Base-by-base conservation (phyloP, 2,797 vertebrate genomes). In the Etheostoma nigrum region DNA sequence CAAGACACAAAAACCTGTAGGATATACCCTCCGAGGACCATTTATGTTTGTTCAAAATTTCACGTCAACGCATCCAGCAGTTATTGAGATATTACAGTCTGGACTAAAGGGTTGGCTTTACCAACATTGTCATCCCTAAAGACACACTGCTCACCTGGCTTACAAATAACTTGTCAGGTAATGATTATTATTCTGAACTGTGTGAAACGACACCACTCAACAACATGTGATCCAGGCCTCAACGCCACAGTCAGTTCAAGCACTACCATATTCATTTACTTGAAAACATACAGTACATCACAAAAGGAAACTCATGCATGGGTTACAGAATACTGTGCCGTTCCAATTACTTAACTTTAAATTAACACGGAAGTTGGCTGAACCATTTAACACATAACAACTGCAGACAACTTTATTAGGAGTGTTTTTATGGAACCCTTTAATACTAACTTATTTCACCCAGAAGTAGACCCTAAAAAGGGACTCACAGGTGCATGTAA, bases 401-500 rank as follows among this genome's bases (percentile, higher is more conserved):
- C 30, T 1, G 30, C 5, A 30, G 30, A 30, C 30, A 30, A 30
- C 48, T 79, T 80, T 60, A 71, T 88, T 40, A 58, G 36, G 40
- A 7, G 11, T 36, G n/a, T 74, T 70, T 72, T 16, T 55, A 36
- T 48, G 23, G 40, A 52, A 57, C 3, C 54, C 13, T 64, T 69
- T 33, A 72, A 49, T 16, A n/a, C 21, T 13, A 15, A 59, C 23
- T 36, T 45, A 68, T 77, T 63, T 80, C 19, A 73, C 65, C 55
- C 67, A 61, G 33, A 89, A 86, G 84, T 42, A 72, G 52, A 76
- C 48, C 23, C 30, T 21, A 45, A 76, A 71, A 66, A 75, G 30
- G 19, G 60, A 61, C 65, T 86, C 61, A 9, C 14, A 48, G 78
- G 58, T 64, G 52, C 53, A 51, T 81, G 83, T 82, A 76, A 87